Evolutionary conservation across 2,888 invertebrate species (phyloP).

Genomic region (Eledona agricola): DNA sequence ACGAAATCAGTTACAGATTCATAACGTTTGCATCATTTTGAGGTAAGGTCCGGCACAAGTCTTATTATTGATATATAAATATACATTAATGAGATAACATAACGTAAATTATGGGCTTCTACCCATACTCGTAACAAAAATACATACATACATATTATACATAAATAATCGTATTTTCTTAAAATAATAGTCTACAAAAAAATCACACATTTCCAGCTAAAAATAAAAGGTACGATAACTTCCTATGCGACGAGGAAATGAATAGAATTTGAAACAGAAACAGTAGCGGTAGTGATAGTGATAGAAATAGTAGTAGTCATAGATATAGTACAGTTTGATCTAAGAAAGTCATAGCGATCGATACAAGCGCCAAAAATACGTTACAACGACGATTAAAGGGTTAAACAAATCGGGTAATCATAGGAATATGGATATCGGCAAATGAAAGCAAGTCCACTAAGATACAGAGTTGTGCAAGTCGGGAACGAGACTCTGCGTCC

Average conservation of each 20-base stretch:
- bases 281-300: too few species aligned
- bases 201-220: constrained; percentile 63
- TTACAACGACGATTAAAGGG: constrained; percentile 41
- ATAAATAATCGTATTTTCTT: constrained; percentile 56
- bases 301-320: too few species aligned
- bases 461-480: constrained; percentile 48
- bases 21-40: constrained; percentile 43
- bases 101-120: constrained; percentile 44
- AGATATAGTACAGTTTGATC: constrained; percentile 42
- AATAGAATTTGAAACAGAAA: too few species aligned
- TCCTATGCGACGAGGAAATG: constrained; percentile 52
- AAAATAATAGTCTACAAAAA: constrained; percentile 59
- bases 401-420: constrained; percentile 43
- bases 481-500: too few species aligned
- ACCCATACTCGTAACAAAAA: constrained; percentile 57
- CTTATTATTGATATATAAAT: constrained; percentile 51
- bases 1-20: constrained; percentile 44
- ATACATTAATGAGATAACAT: constrained; percentile 56
- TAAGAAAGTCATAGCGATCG: constrained; percentile 44
- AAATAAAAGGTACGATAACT: constrained; percentile 61
- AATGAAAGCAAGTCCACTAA: constrained; percentile 50
- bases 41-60: constrained; percentile 53
- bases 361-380: constrained; percentile 47
- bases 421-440: constrained; percentile 54
- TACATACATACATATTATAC: constrained; percentile 60